phyloP scores from a whole-genome alignment of 2,113 vertebrate species.

The Coreoperca whiteheadi region DNA sequence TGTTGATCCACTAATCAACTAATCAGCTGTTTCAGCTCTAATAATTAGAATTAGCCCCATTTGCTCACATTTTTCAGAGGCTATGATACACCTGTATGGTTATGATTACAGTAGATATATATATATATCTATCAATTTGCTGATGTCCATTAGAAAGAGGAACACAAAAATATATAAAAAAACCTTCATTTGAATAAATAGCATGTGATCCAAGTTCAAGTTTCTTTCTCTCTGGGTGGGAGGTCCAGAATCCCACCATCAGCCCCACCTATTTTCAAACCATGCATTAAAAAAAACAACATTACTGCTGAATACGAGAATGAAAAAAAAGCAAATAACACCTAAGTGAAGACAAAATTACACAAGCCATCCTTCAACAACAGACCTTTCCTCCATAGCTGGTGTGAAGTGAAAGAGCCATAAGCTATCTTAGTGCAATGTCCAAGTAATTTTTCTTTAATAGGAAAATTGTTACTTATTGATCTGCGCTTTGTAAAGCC shows the following conservation, averaged over 20 bases:
- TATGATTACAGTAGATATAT: not conserved
- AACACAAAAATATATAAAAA: not conserved
- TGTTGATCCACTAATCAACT: not conserved
- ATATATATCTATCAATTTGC: not conserved
- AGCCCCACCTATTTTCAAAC: not conserved
- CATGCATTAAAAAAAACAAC: no score
- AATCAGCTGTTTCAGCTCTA: not conserved
- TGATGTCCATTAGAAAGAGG: no score
- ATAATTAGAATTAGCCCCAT: not conserved
- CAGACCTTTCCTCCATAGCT: slow-evolving; percentile 62
- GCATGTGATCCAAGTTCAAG: not conserved
- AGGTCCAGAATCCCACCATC: not conserved
- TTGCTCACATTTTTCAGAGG: not conserved
- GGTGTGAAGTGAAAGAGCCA: slow-evolving; percentile 89
- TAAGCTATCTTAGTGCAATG: slow-evolving; percentile 92
- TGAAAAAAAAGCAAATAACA: slow-evolving; percentile 33
- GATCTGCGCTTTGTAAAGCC: slow-evolving; percentile 95
- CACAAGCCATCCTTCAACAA: slow-evolving; percentile 31
- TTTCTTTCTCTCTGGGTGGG: not conserved
- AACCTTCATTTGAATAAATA: not conserved
- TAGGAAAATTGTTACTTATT: slow-evolving; percentile 99
- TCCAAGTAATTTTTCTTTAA: slow-evolving; percentile 96
- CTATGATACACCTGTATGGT: not conserved
- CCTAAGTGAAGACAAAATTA: slow-evolving; percentile 30
- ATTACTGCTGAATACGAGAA: not conserved